phyloP scores from a whole-genome alignment of 1,140 invertebrate genomes.

The Drosophila cardini region DNA sequence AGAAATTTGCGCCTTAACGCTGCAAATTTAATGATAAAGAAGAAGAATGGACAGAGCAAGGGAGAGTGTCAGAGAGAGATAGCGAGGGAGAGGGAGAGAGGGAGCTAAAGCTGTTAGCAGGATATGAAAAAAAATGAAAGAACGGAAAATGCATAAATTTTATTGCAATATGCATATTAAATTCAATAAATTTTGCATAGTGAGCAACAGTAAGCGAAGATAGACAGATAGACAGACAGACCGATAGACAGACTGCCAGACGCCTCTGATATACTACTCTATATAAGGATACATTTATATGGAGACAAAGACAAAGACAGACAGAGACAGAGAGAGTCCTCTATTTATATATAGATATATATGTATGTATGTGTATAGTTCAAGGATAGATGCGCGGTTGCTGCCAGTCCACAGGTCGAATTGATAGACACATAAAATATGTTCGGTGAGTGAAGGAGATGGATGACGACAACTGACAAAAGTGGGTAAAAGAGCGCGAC shows the following conservation, averaged over 20 bases:
- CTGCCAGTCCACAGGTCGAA: conserved; percentile 27
- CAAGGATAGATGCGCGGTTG: conserved; percentile 27
- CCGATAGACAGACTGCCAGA: conserved; percentile 11
- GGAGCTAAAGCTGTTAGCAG: not conserved
- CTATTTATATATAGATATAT: not conserved
- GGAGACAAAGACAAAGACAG: not conserved
- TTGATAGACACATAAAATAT: conserved; percentile 51
- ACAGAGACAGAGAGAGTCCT: not conserved
- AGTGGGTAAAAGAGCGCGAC: not conserved
- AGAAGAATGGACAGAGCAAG: not conserved
- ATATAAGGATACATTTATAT: conserved; percentile 2
- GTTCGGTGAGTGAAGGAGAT: conserved; percentile 20
- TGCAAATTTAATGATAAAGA: conserved; percentile 63
- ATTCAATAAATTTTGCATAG: conserved; percentile 73
- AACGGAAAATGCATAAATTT: conserved; percentile 66
- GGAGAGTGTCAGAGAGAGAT: not conserved
- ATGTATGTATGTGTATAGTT: conserved; percentile 1
- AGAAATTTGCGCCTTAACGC: conserved; percentile 40
- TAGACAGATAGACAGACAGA: conserved; percentile 9
- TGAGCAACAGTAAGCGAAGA: conserved; percentile 19
- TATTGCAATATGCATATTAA: conserved; percentile 79
- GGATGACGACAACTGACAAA: conserved; percentile 20
- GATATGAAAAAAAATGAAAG: conserved; percentile 26
- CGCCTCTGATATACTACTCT: conserved; percentile 16
- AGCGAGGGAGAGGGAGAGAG: not conserved